Conservation (phyloP, 2,797 vertebrate species). For the Taenioides sp. region DNA sequence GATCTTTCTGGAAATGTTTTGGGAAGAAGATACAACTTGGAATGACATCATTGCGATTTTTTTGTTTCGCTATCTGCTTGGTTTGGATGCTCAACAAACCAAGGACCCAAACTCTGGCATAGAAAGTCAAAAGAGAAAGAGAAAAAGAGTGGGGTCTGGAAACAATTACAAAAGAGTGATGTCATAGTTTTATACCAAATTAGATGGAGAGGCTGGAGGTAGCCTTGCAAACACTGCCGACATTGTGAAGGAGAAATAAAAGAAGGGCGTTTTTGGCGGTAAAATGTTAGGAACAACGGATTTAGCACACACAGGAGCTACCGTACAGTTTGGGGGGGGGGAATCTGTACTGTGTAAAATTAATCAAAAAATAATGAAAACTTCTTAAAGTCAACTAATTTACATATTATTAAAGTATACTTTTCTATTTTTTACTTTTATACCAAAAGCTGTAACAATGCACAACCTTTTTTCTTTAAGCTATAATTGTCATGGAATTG, state of each 20-base stretch:
- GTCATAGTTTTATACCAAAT: slow-evolving; percentile 75
- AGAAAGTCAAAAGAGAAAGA: slow-evolving; percentile 70
- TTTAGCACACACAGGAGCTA: slow-evolving; percentile 31
- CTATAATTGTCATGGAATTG: too few species aligned
- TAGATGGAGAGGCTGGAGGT: slow-evolving; percentile 54
- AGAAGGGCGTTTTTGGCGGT: slow-evolving; percentile 36
- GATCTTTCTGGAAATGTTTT: slow-evolving; percentile 62
- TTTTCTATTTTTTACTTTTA: too few species aligned
- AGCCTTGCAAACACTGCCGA: slow-evolving; percentile 58
- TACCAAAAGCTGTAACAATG: too few species aligned
- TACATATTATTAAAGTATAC: not conserved
- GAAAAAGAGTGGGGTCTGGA: slow-evolving; percentile 72
- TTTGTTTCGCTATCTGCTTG: not conserved
- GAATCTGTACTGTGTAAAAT: not conserved
- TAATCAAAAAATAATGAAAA: not conserved
- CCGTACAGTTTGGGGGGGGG: not conserved
- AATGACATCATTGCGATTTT: slow-evolving; percentile 69
- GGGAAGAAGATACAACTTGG: slow-evolving; percentile 12
- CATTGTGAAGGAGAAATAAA: slow-evolving; percentile 36
- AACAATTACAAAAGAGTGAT: slow-evolving; percentile 76
- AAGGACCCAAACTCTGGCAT: slow-evolving; percentile 46
- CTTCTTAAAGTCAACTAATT: not conserved
- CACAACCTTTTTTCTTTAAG: too few species aligned
- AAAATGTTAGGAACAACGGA: slow-evolving; percentile 55
- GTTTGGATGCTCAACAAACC: slow-evolving; percentile 17